Percentiles rank a stretch among this genome's conserved stretches.
These are phyloP conservation scores for Hydropsyche betteni DNA, from an alignment of 2,888 invertebrate species.

Conservation along the genomic window DNA sequence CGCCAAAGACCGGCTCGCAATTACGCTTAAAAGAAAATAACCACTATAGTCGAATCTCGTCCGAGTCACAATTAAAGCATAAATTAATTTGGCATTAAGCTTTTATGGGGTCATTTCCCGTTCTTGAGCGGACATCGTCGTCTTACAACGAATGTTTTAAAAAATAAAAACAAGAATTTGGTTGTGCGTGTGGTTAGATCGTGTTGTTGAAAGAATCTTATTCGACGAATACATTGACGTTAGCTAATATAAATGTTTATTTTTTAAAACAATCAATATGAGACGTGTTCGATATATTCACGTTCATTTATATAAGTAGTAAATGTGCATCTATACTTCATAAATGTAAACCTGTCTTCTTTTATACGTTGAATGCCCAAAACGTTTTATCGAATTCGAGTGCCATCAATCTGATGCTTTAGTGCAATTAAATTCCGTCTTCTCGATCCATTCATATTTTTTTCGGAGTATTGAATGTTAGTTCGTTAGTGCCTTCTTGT, in stretches of 20 bases:
- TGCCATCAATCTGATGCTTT: neutral
- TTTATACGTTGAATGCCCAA: neutral
- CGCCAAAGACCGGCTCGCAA: no score
- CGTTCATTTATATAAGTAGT: no score
- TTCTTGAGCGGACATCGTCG: slow-evolving; percentile 7
- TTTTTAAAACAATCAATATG: no score
- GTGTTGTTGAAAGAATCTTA: no score
- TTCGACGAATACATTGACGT: no score
- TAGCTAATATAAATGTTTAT: no score
- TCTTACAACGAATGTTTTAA: no score
- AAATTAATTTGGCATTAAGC: slow-evolving; percentile 3
- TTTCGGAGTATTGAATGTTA: neutral
- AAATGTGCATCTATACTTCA: neutral
- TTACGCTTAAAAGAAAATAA: no score
- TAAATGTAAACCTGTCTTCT: slow-evolving; percentile 4
- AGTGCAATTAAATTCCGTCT: neutral
- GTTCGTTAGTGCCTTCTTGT: neutral
- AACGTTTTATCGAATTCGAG: neutral
- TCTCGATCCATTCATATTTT: neutral
- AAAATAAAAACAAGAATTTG: no score
- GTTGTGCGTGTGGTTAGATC: no score
- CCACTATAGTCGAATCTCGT: no score
- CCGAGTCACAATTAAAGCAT: slow-evolving; percentile 2
- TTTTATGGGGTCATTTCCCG: slow-evolving; percentile 16
- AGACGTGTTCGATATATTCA: no score